Evolutionary conservation across 2,888 invertebrate genomes (phyloP), one percentile per base, ranked within the genome.

Genomic region (Unio pictorum): DNA sequence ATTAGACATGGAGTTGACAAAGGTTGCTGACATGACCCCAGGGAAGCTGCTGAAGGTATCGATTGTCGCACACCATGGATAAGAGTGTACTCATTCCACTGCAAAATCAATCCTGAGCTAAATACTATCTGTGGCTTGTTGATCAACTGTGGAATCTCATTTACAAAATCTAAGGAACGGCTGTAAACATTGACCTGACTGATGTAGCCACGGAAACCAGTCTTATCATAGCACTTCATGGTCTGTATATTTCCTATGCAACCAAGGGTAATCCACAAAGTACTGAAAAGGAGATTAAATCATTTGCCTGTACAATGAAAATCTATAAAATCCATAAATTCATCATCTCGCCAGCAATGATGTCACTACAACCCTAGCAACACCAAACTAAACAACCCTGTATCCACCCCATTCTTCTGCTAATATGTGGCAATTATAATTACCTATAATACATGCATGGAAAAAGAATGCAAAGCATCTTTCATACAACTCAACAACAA

Each of bases 151-250:
- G 80, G 78, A 23, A 82, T 76, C 57, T 83, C 83, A 20, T 55
- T 69, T 20, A 66, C 64, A 54, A 81, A 84, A 23, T 68, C 55
- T 5, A 86, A 72, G 18, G 60, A 69, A 11, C 81, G 68, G 30
- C 69, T 81, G 70, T 84, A 87, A 56, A 82, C 70, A 62, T 81
- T 81, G 20, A 86, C 69, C 71, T 82, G 83, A 66, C 84, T 85
- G 59, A 87, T 61, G 73, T 79, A 83, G 8, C 87, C 86, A 61
- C 76, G 74, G 69, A 86, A 87, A 28, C 81, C 84, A 45, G 76
- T 54, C 17, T 67, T 71, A 26, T 63, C 66, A 28, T 76, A 72
- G 30, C 67, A 66, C 57, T 57, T 69, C n/a, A 74, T 71, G 1
- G 65, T 62, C 7, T 54, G 57, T 11, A 70, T 64, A 67, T 84